These are phyloP conservation scores for Empidonax alnorum DNA, from an alignment of 2,113 vertebrate species.

Conservation along the genomic window DNA sequence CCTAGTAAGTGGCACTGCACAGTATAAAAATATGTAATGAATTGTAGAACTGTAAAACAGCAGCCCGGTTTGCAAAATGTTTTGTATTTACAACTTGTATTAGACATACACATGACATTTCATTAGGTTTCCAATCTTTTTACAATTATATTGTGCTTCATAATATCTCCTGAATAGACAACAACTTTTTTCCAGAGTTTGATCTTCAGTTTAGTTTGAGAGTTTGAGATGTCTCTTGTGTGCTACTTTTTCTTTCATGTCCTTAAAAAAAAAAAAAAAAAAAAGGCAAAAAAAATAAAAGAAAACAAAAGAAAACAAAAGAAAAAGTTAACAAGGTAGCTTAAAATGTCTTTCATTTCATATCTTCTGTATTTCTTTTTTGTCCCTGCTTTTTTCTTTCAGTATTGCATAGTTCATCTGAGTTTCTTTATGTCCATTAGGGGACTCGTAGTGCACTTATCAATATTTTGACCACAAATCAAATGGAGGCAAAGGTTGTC, in stretches of 20 bases:
- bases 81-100: not conserved
- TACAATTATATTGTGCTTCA: not conserved
- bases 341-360: not conserved
- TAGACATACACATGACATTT: not conserved
- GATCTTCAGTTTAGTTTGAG: not conserved
- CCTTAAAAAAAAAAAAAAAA: not conserved
- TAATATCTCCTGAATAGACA: not conserved
- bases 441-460: not conserved
- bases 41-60: not conserved
- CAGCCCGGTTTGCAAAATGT: not conserved
- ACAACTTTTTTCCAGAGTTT: not conserved
- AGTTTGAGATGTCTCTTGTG: not conserved
- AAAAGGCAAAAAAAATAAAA: not conserved
- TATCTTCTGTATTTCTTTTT: not conserved
- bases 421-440: not conserved
- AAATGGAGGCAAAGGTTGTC: not conserved
- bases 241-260: not conserved
- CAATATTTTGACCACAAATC: not conserved
- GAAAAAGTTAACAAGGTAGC: not conserved
- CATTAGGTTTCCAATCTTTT: not conserved
- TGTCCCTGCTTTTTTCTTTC: not conserved
- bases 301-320: not conserved
- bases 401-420: not conserved
- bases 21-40: not conserved
- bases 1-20: not conserved